Conservation (phyloP, 2,888 invertebrate species). For the Miltochrista miniata region DNA sequence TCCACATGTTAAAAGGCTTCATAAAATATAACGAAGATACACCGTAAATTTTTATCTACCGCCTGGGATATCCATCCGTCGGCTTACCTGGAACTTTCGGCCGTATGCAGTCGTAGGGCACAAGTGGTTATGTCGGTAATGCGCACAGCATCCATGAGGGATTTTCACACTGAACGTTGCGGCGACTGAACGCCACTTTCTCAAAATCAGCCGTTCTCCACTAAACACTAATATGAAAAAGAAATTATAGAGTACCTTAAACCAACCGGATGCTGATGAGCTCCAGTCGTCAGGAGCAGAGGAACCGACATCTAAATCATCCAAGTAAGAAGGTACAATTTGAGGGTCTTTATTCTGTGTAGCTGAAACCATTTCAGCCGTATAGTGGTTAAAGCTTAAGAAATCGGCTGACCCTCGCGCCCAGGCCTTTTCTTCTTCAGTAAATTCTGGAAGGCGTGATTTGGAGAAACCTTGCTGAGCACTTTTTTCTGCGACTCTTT, state of each 20-base stretch:
- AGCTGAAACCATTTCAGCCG: slow-evolving; percentile 57
- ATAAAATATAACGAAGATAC: too few species aligned
- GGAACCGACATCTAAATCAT: slow-evolving; percentile 45
- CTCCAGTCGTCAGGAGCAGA: slow-evolving; percentile 48
- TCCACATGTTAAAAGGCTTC: too few species aligned
- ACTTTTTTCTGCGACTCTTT: slow-evolving; percentile 69
- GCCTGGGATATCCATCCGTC: too few species aligned
- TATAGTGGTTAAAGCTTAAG: slow-evolving; percentile 87
- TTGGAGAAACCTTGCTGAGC: slow-evolving; percentile 60
- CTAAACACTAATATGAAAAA: not conserved
- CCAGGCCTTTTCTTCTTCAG: slow-evolving; percentile 55
- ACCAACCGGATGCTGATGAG: slow-evolving; percentile 50
- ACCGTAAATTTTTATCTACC: too few species aligned
- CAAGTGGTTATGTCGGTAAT: too few species aligned
- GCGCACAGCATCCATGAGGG: too few species aligned
- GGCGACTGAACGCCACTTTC: too few species aligned
- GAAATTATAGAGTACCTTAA: slow-evolving; percentile 38
- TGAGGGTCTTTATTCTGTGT: slow-evolving; percentile 27
- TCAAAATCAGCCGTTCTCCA: too few species aligned
- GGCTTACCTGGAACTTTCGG: too few species aligned
- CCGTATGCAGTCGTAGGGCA: too few species aligned
- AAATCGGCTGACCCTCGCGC: slow-evolving; percentile 60
- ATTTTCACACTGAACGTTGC: too few species aligned
- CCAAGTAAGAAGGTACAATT: slow-evolving; percentile 45
- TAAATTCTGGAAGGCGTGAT: slow-evolving; percentile 71